Base-by-base conservation (phyloP, 1,140 invertebrate genomes). In the Fopius arisanus region DNA sequence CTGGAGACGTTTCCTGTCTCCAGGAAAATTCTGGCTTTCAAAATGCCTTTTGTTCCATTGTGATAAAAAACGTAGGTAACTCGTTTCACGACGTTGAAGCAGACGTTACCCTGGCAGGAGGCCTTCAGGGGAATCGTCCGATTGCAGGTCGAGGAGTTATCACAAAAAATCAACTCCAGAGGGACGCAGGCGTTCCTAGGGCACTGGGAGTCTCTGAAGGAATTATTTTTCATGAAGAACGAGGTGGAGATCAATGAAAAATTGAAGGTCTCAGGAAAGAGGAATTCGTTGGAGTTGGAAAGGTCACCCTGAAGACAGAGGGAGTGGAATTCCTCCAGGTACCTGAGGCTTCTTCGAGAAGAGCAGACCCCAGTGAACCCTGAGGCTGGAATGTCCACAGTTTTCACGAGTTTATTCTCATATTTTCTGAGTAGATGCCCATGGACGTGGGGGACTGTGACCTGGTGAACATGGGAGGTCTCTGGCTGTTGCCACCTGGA, bases 31-130 rank as follows among this genome's bases (percentile, higher is more conserved):
- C 88, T 76, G 29, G 90, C 80, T 43, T 84, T 83, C 1, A 78
- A 77, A 23, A 92, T 87, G 3, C 92, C 92, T 21, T 82, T 75
- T 2, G 89, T 89, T 9, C 91, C 91, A 78, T 92, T 91, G 74
- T 92, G 91, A 74, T 81, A 77, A 74, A 92, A 82, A 14, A 84
- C 76, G 69, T 90, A 91, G 75, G 85, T 86, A 7, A 92, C 69
- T 40, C 79, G 82, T 73, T 88, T 86, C 9, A 90, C 82, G 3
- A 90, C 78, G 78, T 90, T 90, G 19, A 72, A 54, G 67, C 88
- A 89, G 6, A 40, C 69, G 41, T 80, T 82, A 21, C 81, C 75
- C 0, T 2, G 10, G 40, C 80, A 87, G 59, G 75, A 80, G 19
- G 77, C 21, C 4, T 70, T 67, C 59, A 74, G 62, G 33, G 31